These are phyloP conservation scores for Hyalella azteca DNA, from an alignment of 2,888 invertebrate species.

Conservation along the genomic window DNA sequence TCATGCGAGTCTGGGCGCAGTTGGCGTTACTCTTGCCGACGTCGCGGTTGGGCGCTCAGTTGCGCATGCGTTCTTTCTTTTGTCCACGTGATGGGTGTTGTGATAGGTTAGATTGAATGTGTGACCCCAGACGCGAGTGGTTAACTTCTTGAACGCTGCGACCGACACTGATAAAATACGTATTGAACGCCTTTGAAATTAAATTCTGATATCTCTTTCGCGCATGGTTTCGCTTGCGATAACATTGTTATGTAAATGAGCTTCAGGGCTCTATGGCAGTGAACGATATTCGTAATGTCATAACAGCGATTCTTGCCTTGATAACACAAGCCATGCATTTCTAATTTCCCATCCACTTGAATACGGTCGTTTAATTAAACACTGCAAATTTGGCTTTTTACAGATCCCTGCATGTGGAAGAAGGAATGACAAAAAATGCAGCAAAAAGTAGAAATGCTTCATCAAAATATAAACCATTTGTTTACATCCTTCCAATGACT, in stretches of 20 bases:
- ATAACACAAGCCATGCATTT: constrained; percentile 19
- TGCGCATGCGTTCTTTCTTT: constrained; percentile 25
- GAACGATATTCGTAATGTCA: constrained; percentile 6
- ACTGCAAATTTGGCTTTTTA: too few species aligned
- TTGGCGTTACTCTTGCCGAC: constrained; percentile 4
- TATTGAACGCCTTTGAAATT: constrained; percentile 28
- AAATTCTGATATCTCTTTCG: constrained; percentile 28
- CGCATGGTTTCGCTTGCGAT: constrained; percentile 19
- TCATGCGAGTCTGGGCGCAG: neutral
- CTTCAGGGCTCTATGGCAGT: neutral
- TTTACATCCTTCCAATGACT: too few species aligned
- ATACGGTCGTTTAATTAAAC: too few species aligned
- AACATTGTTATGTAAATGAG: constrained; percentile 31
- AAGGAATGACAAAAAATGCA: too few species aligned
- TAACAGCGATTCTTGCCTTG: neutral
- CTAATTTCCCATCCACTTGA: constrained; percentile 7
- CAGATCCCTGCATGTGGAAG: too few species aligned
- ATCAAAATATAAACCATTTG: too few species aligned
- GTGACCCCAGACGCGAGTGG: constrained; percentile 28
- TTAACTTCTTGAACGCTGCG: constrained; percentile 29
- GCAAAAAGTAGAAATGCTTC: too few species aligned
- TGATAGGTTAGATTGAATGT: constrained; percentile 35
- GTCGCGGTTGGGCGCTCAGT: constrained; percentile 24
- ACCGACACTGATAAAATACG: constrained; percentile 34
- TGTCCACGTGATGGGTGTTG: constrained; percentile 33